These are phyloP conservation scores for Trinorchestia longiramus DNA, from an alignment of 1,140 invertebrate species.

Conservation along the genomic window DNA sequence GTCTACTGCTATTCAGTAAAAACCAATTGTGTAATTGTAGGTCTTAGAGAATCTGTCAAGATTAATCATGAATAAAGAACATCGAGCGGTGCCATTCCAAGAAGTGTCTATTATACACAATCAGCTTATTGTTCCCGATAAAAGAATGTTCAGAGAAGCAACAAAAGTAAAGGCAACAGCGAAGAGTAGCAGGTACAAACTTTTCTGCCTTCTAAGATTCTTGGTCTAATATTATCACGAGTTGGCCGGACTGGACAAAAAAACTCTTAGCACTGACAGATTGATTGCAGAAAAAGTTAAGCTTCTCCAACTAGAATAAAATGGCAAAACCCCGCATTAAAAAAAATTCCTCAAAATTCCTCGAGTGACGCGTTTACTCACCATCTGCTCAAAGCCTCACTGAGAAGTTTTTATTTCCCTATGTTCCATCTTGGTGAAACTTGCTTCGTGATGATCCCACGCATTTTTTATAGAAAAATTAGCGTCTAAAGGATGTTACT, in stretches of 20 bases:
- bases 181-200: background rate
- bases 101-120: background rate
- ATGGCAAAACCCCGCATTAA: background rate
- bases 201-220: background rate
- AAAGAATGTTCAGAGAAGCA: background rate
- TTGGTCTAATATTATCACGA: background rate
- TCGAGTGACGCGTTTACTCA: background rate
- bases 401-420: background rate
- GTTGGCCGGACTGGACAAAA: background rate
- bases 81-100: background rate
- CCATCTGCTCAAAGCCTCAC: background rate
- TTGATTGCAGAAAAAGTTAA: background rate
- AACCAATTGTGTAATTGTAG: background rate
- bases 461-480: no score
- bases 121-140: background rate
- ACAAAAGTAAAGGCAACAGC: background rate
- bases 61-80: background rate
- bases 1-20: background rate
- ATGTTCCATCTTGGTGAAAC: background rate
- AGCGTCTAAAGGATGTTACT: no score
- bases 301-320: background rate
- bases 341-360: background rate
- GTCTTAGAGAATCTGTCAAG: background rate
- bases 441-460: no score
- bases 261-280: background rate